phyloP scores from a whole-genome alignment of 23 tunicate species.

The Pegea sp. region DNA sequence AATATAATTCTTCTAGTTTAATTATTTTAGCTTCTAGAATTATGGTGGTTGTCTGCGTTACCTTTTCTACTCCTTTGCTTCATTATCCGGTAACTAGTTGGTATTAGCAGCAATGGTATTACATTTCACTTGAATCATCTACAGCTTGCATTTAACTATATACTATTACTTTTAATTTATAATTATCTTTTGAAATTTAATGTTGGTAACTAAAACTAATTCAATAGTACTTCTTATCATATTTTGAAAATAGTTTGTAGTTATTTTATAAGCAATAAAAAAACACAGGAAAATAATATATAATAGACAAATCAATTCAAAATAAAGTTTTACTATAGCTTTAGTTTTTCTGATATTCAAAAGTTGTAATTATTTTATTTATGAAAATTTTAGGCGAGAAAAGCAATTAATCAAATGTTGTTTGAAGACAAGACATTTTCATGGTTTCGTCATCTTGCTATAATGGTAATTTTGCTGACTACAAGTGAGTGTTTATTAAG shows the following conservation, averaged over 20 bases:
- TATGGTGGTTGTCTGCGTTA: slow-evolving; percentile 95
- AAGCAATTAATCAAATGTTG: slow-evolving; percentile 40
- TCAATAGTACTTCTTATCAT: not conserved
- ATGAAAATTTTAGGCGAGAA: slow-evolving; percentile 43
- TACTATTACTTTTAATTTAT: not conserved
- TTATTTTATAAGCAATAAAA: not conserved
- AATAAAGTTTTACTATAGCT: not conserved
- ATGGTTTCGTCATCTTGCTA: slow-evolving; percentile 63
- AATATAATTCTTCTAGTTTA: slow-evolving; percentile 56
- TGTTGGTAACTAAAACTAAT: not conserved
- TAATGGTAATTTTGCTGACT: slow-evolving; percentile 54
- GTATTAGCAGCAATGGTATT: no score
- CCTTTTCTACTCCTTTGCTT: slow-evolving; percentile 91
- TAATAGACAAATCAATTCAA: not conserved
- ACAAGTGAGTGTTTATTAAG: slow-evolving; percentile 15
- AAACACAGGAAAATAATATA: not conserved
- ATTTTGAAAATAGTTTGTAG: not conserved
- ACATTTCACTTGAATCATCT: no score
- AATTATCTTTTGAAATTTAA: no score
- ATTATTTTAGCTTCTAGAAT: slow-evolving; percentile 75
- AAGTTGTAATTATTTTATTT: not conserved
- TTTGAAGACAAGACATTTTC: slow-evolving; percentile 68
- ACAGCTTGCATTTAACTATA: no score
- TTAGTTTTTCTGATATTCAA: not conserved
- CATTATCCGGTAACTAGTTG: slow-evolving; percentile 80